A percentile compares a stretch with the other conserved stretches of the same genome.
These are phyloP conservation scores for Euphydryas editha DNA, from an alignment of 2,888 invertebrate genomes.

Conservation along the genomic window DNA sequence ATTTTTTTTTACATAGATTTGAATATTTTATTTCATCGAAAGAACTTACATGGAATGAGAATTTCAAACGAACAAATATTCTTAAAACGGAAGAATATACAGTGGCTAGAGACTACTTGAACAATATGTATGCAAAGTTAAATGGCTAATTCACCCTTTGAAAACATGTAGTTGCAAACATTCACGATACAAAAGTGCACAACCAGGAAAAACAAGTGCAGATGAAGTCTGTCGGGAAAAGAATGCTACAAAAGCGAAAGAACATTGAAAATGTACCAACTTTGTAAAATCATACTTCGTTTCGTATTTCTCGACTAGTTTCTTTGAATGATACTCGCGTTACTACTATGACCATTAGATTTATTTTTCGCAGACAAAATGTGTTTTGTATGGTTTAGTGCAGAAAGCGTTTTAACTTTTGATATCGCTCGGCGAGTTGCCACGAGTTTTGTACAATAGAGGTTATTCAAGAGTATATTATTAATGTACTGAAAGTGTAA, in stretches of 20 bases:
- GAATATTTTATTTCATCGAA: background rate
- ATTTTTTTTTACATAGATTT: no score
- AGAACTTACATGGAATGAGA: conserved; percentile 18
- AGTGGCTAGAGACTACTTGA: conserved; percentile 21
- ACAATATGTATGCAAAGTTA: conserved; percentile 42
- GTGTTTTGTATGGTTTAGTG: conserved; percentile 5
- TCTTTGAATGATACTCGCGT: conserved; percentile 22
- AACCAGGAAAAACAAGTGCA: conserved; percentile 37
- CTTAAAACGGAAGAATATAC: conserved; percentile 33
- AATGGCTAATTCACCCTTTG: conserved; percentile 42
- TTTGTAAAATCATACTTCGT: conserved; percentile 32
- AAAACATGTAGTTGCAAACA: conserved; percentile 34
- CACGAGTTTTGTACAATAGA: conserved; percentile 9
- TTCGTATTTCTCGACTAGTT: conserved; percentile 25
- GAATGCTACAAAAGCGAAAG: conserved; percentile 36
- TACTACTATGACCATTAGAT: conserved; percentile 25
- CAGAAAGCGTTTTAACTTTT: conserved; percentile 14
- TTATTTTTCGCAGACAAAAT: conserved; percentile 21
- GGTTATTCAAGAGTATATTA: conserved; percentile 11
- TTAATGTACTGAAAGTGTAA: conserved; percentile 19
- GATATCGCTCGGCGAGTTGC: conserved; percentile 8
- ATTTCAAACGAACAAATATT: conserved; percentile 28
- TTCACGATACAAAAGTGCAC: conserved; percentile 36
- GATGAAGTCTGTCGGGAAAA: conserved; percentile 39
- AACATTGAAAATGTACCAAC: conserved; percentile 29